Evolutionary conservation across 2,797 vertebrate species (phyloP).

Genomic region (Tympanoctomys barrerae): DNA sequence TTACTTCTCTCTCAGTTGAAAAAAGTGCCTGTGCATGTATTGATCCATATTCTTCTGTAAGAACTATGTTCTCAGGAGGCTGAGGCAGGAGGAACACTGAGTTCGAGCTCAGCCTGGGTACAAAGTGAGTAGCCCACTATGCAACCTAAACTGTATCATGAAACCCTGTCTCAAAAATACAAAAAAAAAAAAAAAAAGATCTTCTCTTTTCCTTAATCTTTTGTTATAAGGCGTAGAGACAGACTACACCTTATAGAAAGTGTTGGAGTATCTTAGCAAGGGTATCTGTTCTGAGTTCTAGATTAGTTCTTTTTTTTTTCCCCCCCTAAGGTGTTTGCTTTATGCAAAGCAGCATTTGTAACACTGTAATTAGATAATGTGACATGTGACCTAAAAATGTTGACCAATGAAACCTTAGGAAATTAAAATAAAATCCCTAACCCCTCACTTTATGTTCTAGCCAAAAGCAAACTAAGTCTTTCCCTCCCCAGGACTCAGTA

Average conservation of each 20-base stretch:
- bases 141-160: too few relatives aligned
- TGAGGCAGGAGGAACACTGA: too few relatives aligned
- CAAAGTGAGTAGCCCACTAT: too few relatives aligned
- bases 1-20: conserved; percentile 1
- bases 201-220: not conserved
- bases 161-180: too few relatives aligned
- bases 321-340: not conserved
- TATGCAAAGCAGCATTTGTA: not conserved
- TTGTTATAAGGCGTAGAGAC: not conserved
- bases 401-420: not conserved
- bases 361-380: not conserved
- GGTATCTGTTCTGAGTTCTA: not conserved
- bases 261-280: not conserved
- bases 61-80: not conserved
- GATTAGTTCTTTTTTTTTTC: not conserved
- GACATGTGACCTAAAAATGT: not conserved
- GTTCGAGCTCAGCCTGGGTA: too few relatives aligned
- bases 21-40: not conserved
- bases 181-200: not conserved
- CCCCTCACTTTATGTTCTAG: not conserved
- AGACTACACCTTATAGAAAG: not conserved
- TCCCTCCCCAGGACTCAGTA: not conserved
- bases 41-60: not conserved
- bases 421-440: not conserved
- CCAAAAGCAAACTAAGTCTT: not conserved